Evolutionary conservation across 2,888 invertebrate genomes (phyloP).

Genomic region (Athripsodes cinereus): DNA sequence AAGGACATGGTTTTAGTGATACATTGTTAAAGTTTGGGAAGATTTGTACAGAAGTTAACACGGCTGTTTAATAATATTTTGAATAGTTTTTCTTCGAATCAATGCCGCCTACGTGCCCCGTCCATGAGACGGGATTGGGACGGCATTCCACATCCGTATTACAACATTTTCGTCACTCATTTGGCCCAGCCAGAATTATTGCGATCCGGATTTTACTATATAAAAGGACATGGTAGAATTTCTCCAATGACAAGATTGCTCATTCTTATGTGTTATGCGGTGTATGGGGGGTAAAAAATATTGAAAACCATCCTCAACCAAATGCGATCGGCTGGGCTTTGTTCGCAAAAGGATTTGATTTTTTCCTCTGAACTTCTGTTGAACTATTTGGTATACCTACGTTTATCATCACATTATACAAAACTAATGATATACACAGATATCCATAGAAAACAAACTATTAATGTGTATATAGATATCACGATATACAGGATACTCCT

Average conservation of each 20-base stretch:
- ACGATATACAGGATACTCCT: too few relatives aligned
- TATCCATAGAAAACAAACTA: too few relatives aligned
- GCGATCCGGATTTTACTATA: constrained; percentile 29
- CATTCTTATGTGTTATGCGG: constrained; percentile 37
- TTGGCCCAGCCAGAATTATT: constrained; percentile 21
- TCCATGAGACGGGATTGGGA: constrained; percentile 4
- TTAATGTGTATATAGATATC: too few relatives aligned
- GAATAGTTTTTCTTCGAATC: not conserved
- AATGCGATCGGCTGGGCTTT: constrained; percentile 3
- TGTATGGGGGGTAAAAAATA: constrained; percentile 46
- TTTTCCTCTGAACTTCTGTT: too few relatives aligned
- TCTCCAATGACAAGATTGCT: constrained; percentile 50
- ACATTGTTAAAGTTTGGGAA: not conserved
- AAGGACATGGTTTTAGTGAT: not conserved
- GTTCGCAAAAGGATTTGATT: constrained; percentile 5
- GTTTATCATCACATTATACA: too few relatives aligned
- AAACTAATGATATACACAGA: too few relatives aligned
- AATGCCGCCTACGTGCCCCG: not conserved
- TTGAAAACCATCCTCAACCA: constrained; percentile 34
- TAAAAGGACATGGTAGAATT: constrained; percentile 47
- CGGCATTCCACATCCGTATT: constrained; percentile 24
- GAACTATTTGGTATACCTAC: too few relatives aligned
- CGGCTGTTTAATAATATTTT: not conserved
- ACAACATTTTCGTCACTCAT: constrained; percentile 27
- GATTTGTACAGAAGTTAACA: not conserved